phyloP scores from a whole-genome alignment of 2,888 invertebrate species.

The Lordiphosa fenestrarum region DNA sequence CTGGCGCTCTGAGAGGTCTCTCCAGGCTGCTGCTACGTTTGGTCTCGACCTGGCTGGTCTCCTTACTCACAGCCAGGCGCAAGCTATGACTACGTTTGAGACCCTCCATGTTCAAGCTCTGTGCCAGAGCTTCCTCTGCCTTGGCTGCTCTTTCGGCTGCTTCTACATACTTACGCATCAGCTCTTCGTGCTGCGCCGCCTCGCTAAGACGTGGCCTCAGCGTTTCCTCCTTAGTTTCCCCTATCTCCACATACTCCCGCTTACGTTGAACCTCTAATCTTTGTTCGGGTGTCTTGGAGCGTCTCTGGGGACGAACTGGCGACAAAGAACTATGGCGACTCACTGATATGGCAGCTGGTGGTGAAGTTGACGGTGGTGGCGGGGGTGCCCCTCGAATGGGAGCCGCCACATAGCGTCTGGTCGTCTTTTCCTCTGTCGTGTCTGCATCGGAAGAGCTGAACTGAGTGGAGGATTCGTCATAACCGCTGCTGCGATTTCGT shows the following conservation, averaged over 20 bases:
- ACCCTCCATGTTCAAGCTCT: slow-evolving; percentile 37
- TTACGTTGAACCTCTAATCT: slow-evolving; percentile 47
- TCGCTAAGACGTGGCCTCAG: slow-evolving; percentile 34
- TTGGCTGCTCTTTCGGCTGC: slow-evolving; percentile 52
- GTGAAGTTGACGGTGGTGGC: slow-evolving; percentile 32
- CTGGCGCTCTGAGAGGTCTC: slow-evolving; percentile 33
- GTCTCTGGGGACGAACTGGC: slow-evolving; percentile 74
- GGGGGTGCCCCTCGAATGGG: slow-evolving; percentile 70
- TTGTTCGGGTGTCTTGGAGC: slow-evolving; percentile 76
- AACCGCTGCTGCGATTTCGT: slow-evolving; percentile 55
- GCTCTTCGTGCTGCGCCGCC: slow-evolving; percentile 45
- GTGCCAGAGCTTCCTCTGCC: slow-evolving; percentile 42
- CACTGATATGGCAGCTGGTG: slow-evolving; percentile 44
- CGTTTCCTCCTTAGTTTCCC: slow-evolving; percentile 25
- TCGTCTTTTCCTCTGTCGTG: slow-evolving; percentile 46
- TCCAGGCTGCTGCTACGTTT: slow-evolving; percentile 56
- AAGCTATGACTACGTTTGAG: slow-evolving; percentile 55
- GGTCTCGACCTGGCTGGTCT: slow-evolving; percentile 17
- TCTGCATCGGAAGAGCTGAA: slow-evolving; percentile 79
- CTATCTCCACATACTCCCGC: slow-evolving; percentile 56
- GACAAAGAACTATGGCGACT: slow-evolving; percentile 77
- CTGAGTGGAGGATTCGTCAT: slow-evolving; percentile 79
- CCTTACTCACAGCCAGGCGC: slow-evolving; percentile 27
- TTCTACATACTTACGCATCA: slow-evolving; percentile 51
- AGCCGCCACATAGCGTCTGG: slow-evolving; percentile 43